Evolutionary conservation across 2,797 vertebrate species (phyloP), one percentile per base, ranked within the genome.

Genomic region (Trachurus trachurus): DNA sequence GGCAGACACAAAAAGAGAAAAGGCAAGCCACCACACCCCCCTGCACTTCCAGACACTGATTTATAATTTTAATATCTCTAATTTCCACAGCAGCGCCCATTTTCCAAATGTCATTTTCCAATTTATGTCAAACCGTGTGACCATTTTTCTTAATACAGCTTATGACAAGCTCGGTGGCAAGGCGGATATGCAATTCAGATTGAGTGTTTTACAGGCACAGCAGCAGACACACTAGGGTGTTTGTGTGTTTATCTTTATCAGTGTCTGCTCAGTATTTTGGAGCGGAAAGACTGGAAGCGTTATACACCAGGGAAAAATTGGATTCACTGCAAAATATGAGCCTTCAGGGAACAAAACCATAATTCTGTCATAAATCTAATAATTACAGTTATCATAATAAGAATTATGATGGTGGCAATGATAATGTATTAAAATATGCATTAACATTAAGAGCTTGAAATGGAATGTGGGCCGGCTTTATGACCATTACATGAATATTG

Each of bases 31-130:
- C 83, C 89, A 73, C 86, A 77, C 83, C 79, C 89, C 73, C 87
- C 63, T 76, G 84, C 89, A 90, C 84, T 91, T 93, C 90, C 93
- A 95, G 95, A 96, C 95, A 95, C 95, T 97, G 96, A 97, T 97
- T 96, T 96, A 97, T 97, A 96, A 97, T 97, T 97, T 96, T 97
- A 97, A 97, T 97, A 97, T 96, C 95, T 95, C 94, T 97, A 97
- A 97, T 97, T 96, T 97, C 95, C 95, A 96, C 94, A 90, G 93
- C 93, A 90, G 93, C 85, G 81, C 89, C 94, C 94, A 93, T 96
- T 95, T 96, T 96, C 96, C 93, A 95, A 97, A 96, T 95, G 95
- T 96, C 96, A 96, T 96, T 96, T 97, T 96, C 96, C 96, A 97
- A 97, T 97, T 97, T 97, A 95, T 95, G 96, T 97, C 96, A 96